Conservation (phyloP, 1,140 invertebrate species). For the Monomorium pharaonis region DNA sequence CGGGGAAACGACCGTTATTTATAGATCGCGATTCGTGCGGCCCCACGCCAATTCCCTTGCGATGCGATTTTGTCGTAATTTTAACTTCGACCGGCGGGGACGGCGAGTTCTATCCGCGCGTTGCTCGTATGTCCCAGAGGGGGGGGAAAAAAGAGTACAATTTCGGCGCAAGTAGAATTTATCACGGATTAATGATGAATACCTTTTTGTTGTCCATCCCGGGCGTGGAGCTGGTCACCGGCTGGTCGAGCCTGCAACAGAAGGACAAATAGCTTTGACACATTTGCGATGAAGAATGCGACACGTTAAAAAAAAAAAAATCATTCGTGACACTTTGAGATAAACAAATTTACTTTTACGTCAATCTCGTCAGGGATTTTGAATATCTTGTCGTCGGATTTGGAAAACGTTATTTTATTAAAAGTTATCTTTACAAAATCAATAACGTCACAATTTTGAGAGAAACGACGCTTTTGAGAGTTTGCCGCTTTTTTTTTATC, state of each 20-base stretch:
- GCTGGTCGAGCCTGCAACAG: slow-evolving; percentile 89
- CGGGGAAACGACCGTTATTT: background rate
- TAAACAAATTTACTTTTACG: background rate
- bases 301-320: no score
- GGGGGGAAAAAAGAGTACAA: no score
- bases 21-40: background rate
- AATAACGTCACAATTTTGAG: no score
- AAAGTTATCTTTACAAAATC: no score
- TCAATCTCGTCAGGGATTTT: background rate
- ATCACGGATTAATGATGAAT: background rate
- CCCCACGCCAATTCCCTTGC: background rate
- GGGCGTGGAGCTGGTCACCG: slow-evolving; percentile 86
- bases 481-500: no score
- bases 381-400: no score
- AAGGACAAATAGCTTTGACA: slow-evolving; percentile 4
- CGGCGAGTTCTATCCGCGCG: background rate
- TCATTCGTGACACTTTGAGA: no score
- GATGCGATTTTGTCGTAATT: slow-evolving; percentile 5
- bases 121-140: no score
- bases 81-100: background rate
- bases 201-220: slow-evolving; percentile 90
- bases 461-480: no score
- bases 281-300: background rate
- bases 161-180: no score
- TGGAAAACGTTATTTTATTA: no score